A percentile compares a stretch with the other conserved stretches of the same genome.
phyloP scores from a whole-genome alignment of 2,797 vertebrate species.

The Sebastes oblongus region DNA sequence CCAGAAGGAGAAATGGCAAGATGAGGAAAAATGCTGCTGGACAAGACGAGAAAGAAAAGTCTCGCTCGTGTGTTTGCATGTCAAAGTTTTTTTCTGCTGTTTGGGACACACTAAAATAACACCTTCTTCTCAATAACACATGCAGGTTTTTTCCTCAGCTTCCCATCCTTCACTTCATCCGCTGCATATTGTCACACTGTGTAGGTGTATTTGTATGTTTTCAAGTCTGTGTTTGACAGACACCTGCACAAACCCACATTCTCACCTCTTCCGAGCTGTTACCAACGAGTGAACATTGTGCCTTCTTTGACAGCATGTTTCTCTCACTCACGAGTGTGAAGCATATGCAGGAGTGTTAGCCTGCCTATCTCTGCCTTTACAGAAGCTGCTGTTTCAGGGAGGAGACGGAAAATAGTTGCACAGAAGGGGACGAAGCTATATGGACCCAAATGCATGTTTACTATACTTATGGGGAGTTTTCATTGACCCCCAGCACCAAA shows the following conservation, averaged over 20 bases:
- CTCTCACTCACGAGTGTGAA: constrained; percentile 7
- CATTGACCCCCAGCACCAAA: background rate
- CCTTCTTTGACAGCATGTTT: background rate
- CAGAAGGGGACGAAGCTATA: background rate
- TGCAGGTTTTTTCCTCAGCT: background rate
- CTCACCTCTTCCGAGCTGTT: constrained; percentile 14
- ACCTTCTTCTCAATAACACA: background rate
- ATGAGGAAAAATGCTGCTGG: constrained; percentile 38
- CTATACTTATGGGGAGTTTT: background rate
- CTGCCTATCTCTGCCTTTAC: background rate
- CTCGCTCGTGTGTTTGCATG: background rate
- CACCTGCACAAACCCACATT: constrained; percentile 43
- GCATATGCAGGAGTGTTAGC: constrained; percentile 33
- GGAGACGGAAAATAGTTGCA: background rate
- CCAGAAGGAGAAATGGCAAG: constrained; percentile 23
- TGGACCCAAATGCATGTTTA: background rate
- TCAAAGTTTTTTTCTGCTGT: background rate
- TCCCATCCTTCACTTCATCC: background rate
- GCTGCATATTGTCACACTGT: background rate
- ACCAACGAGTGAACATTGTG: constrained; percentile 11
- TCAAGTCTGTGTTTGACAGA: constrained; percentile 15
- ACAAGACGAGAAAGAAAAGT: background rate
- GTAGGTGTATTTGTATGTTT: constrained; percentile 20
- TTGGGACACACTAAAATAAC: background rate
- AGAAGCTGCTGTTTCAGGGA: constrained; percentile 22